Percentiles rank a stretch among this genome's conserved stretches.
phyloP scores from a whole-genome alignment of 2,113 vertebrate genomes.

The Callocephalon fimbriatum region DNA sequence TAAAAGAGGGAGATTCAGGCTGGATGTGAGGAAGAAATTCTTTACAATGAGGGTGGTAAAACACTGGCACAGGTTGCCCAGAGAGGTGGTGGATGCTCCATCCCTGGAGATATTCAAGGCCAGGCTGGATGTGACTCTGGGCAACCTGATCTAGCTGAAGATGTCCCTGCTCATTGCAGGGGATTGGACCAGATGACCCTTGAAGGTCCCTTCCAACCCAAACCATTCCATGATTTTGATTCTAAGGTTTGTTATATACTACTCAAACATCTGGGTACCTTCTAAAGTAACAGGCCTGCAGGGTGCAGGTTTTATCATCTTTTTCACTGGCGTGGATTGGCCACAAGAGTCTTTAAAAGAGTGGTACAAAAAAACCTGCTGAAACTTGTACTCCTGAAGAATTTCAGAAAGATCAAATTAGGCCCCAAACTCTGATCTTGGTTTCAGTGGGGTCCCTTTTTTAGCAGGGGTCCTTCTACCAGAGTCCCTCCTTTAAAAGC shows the following conservation, averaged over 20 bases:
- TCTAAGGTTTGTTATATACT: background rate
- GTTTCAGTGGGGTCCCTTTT: slow-evolving; percentile 1
- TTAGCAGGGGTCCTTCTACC: slow-evolving; percentile 13
- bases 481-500: slow-evolving; percentile 45
- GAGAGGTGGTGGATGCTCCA: background rate
- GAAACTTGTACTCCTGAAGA: slow-evolving; percentile 6
- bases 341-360: slow-evolving; percentile 6
- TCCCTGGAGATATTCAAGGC: background rate
- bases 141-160: background rate
- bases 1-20: background rate
- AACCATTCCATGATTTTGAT: background rate
- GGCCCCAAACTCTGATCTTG: background rate
- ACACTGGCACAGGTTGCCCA: background rate
- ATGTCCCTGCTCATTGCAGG: background rate
- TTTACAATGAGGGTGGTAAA: background rate
- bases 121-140: background rate
- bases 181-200: background rate
- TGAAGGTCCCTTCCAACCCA: background rate
- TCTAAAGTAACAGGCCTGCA: slow-evolving; percentile 5
- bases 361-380: background rate
- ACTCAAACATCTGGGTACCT: background rate
- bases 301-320: background rate
- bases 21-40: background rate
- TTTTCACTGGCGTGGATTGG: background rate
- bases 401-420: slow-evolving; percentile 25